phyloP scores from a whole-genome alignment of 2,797 vertebrate genomes.

The Leptoclinus maculatus region DNA sequence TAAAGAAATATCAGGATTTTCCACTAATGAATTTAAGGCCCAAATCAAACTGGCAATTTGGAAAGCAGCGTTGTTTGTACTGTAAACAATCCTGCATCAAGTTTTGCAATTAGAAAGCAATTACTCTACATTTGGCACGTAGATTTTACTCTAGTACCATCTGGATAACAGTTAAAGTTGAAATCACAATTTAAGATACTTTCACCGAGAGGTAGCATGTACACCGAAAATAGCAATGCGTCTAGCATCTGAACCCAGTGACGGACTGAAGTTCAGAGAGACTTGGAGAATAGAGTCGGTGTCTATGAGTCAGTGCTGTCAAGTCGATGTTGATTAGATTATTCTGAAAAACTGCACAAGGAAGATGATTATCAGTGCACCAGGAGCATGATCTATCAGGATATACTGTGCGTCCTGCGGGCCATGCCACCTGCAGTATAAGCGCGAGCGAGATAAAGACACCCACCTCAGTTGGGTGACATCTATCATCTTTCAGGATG shows the following conservation, averaged over 20 bases:
- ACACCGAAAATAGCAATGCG: neutral
- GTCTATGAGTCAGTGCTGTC: neutral
- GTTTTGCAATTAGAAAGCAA: neutral
- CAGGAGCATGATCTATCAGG: neutral
- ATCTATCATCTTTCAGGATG: neutral
- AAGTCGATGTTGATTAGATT: slow-evolving; percentile 6
- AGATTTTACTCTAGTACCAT: neutral
- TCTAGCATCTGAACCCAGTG: neutral
- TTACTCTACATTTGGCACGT: neutral
- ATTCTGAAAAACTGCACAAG: neutral
- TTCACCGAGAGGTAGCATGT: neutral
- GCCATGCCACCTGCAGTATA: neutral
- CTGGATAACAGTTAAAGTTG: neutral
- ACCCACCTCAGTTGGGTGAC: too few species aligned
- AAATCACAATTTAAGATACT: neutral
- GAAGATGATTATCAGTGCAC: neutral
- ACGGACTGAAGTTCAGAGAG: neutral
- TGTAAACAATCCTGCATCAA: neutral
- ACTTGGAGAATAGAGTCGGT: neutral
- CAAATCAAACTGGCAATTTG: neutral
- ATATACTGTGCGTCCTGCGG: neutral
- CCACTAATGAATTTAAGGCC: neutral
- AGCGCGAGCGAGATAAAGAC: neutral
- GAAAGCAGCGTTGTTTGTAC: neutral
- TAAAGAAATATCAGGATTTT: neutral